Evolutionary conservation across 2,797 vertebrate genomes (phyloP).

Genomic region (Chaenodraco wilsoni): DNA sequence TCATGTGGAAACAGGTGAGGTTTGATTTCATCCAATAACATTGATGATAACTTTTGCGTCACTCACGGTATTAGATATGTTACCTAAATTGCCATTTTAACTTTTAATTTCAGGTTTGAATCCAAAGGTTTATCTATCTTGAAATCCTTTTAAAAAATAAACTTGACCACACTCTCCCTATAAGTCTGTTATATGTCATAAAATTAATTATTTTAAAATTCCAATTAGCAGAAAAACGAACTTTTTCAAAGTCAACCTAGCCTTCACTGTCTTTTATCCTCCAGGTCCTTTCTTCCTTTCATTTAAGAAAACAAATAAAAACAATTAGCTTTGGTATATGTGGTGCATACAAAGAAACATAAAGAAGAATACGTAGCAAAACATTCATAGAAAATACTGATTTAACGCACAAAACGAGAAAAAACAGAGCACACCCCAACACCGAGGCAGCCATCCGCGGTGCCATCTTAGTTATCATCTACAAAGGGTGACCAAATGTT

Average conservation of each 20-base stretch:
- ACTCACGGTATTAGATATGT: background rate
- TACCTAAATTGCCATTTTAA: background rate
- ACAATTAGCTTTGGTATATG: too few species aligned
- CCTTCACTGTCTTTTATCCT: constrained; percentile 1
- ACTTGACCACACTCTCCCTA: background rate
- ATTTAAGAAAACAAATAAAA: too few species aligned
- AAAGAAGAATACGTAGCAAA: too few species aligned
- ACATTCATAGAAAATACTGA: too few species aligned
- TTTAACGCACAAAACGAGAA: too few species aligned
- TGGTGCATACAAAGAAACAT: too few species aligned
- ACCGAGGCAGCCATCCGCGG: too few species aligned
- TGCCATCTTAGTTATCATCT: too few species aligned
- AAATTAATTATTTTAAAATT: background rate
- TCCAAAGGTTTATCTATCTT: background rate
- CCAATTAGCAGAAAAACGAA: background rate
- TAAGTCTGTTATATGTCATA: background rate
- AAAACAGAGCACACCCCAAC: too few species aligned
- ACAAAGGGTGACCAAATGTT: too few species aligned
- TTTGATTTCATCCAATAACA: background rate
- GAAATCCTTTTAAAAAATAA: background rate
- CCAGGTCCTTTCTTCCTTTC: background rate
- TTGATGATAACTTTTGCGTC: background rate
- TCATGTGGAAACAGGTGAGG: constrained; percentile 98
- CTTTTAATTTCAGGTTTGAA: background rate
- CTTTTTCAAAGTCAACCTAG: background rate